A percentile compares a stretch with the other conserved stretches of the same genome.
phyloP scores from a whole-genome alignment of 2,113 vertebrate genomes.

The Gasterosteus aculeatus region DNA sequence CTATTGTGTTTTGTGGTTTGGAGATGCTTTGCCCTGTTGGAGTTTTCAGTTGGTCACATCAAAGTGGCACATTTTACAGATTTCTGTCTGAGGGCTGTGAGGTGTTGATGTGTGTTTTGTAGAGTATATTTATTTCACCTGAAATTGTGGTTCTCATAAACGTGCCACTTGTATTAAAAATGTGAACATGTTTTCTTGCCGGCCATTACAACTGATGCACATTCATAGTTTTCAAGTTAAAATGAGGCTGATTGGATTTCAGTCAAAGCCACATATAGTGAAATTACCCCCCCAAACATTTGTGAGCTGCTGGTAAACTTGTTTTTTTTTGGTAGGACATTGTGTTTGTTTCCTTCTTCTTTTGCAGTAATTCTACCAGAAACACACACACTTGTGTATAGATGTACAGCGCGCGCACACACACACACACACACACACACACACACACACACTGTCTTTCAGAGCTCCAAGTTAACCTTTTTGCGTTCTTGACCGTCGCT shows the following conservation, averaged over 20 bases:
- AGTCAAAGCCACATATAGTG: not conserved
- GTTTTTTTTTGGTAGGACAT: conserved; percentile 13
- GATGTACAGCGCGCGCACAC: not conserved
- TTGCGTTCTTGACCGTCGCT: conserved; percentile 35
- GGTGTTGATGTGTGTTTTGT: not conserved
- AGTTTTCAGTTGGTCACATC: not conserved
- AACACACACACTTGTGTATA: not conserved
- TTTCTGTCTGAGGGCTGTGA: not conserved
- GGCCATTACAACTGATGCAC: not conserved
- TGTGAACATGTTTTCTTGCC: not conserved
- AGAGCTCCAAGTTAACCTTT: conserved; percentile 12
- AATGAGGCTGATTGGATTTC: not conserved
- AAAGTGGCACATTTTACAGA: not conserved
- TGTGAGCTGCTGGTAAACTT: not conserved
- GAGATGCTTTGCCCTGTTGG: not conserved
- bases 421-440: not conserved
- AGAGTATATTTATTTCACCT: not conserved
- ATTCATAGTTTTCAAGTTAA: not conserved
- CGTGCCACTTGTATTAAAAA: not conserved
- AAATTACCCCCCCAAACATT: not conserved
- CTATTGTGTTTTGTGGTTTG: not conserved
- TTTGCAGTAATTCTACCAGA: not conserved
- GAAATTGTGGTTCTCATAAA: not conserved
- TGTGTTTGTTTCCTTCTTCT: not conserved
- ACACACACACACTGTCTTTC: not conserved